Evolutionary conservation across 1,140 invertebrate species (phyloP).

Genomic region (Coboldia fuscipes): DNA sequence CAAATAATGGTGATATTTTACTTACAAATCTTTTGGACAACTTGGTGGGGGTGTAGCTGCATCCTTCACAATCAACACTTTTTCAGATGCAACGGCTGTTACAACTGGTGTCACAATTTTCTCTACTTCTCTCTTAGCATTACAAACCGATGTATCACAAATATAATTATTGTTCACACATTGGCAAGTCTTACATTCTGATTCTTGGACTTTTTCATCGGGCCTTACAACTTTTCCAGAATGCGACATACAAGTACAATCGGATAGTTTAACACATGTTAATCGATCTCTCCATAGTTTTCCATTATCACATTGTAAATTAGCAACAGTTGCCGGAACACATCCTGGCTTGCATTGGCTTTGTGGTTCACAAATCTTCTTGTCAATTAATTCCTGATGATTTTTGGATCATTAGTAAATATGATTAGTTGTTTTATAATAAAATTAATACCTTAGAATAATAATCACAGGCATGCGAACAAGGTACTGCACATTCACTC

Average conservation of each 20-base stretch:
- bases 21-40: slow-evolving; percentile 24
- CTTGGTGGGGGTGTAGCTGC: slow-evolving; percentile 25
- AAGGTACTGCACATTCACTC: slow-evolving; percentile 35
- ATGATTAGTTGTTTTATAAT: neutral
- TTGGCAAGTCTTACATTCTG: slow-evolving; percentile 44
- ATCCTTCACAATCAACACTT: slow-evolving; percentile 16
- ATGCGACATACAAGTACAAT: slow-evolving; percentile 44
- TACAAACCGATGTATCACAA: slow-evolving; percentile 32
- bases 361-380: slow-evolving; percentile 13
- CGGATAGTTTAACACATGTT: slow-evolving; percentile 40
- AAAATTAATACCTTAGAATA: slow-evolving; percentile 20
- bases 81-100: slow-evolving; percentile 1
- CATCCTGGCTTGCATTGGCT: slow-evolving; percentile 17
- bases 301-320: slow-evolving; percentile 8
- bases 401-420: neutral
- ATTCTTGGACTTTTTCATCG: slow-evolving; percentile 28
- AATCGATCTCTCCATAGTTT: slow-evolving; percentile 38
- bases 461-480: slow-evolving; percentile 33
- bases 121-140: slow-evolving; percentile 4
- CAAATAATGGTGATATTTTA: slow-evolving; percentile 4
- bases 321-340: slow-evolving; percentile 15
- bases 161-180: slow-evolving; percentile 51
- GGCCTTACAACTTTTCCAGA: slow-evolving; percentile 39
- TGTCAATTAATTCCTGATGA: slow-evolving; percentile 1
- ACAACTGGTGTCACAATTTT: slow-evolving; percentile 1